Percentiles rank a stretch among this genome's conserved stretches.
Conservation (phyloP, 2,797 vertebrate species). For the Lepilemur ruficaudatus region DNA sequence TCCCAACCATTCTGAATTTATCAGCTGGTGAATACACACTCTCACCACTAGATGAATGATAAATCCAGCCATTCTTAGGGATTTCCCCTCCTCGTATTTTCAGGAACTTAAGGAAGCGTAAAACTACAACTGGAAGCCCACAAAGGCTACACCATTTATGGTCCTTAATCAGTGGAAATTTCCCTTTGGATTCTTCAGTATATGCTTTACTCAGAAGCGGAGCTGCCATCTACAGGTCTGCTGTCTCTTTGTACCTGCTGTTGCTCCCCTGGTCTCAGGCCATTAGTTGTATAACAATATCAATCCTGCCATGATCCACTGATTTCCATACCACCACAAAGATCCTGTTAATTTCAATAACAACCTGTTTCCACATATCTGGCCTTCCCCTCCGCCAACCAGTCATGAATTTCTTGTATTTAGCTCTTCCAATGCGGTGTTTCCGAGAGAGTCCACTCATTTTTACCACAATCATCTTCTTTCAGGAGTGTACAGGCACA, state of each 20-base stretch:
- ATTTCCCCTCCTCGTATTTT: not conserved
- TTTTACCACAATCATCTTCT: not conserved
- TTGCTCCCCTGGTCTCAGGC: not conserved
- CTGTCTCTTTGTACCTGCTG: not conserved
- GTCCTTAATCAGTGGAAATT: not conserved
- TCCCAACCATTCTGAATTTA: not conserved
- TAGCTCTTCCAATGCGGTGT: not conserved
- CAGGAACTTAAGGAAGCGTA: not conserved
- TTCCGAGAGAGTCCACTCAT: not conserved
- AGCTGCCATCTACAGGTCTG: accelerated
- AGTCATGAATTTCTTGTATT: not conserved
- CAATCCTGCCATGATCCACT: not conserved
- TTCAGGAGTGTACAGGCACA: not conserved
- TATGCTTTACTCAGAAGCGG: not conserved
- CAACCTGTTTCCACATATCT: not conserved
- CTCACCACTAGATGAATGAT: not conserved
- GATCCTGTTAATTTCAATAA: not conserved
- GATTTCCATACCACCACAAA: not conserved
- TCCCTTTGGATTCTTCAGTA: not conserved
- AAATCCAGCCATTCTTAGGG: not conserved
- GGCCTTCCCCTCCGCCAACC: not conserved
- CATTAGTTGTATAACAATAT: too few relatives aligned
- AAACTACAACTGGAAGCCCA: not conserved
- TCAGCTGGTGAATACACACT: not conserved
- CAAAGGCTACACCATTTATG: not conserved